Conservation (phyloP, 2,888 invertebrate genomes). For the Bombylius discolor region DNA sequence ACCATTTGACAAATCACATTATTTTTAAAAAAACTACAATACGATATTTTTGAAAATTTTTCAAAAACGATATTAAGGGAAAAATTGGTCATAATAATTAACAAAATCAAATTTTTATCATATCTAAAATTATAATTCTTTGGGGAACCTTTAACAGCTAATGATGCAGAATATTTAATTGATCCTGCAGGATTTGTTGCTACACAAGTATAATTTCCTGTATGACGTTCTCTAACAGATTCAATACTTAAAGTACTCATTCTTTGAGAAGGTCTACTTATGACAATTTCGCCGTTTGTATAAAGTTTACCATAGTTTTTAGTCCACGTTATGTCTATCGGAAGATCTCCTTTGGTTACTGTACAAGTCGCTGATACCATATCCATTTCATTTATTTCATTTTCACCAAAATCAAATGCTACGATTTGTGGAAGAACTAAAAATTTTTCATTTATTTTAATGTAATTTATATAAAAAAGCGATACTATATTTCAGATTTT, state of each 20-base stretch:
- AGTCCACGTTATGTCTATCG: conserved; percentile 61
- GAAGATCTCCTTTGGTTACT: conserved; percentile 63
- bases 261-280: conserved; percentile 46
- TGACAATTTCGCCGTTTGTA: conserved; percentile 42
- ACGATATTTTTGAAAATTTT: no score
- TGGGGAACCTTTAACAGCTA: conserved; percentile 44
- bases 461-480: not conserved
- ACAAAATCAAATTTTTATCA: no score
- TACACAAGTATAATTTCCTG: conserved; percentile 49
- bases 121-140: no score
- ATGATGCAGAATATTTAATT: conserved; percentile 42
- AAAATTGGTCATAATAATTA: no score
- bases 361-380: conserved; percentile 56
- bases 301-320: conserved; percentile 38
- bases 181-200: conserved; percentile 47
- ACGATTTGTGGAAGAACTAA: conserved; percentile 57
- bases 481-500: no score
- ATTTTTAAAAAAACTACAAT: no score
- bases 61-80: no score
- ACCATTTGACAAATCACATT: no score
- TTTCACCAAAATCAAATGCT: conserved; percentile 57
- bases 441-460: not conserved
- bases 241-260: conserved; percentile 51
- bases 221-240: conserved; percentile 45
- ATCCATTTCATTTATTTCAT: conserved; percentile 54